Evolutionary conservation across 2,888 invertebrate genomes (phyloP).

Genomic region (Aporophyla lueneburgensis): DNA sequence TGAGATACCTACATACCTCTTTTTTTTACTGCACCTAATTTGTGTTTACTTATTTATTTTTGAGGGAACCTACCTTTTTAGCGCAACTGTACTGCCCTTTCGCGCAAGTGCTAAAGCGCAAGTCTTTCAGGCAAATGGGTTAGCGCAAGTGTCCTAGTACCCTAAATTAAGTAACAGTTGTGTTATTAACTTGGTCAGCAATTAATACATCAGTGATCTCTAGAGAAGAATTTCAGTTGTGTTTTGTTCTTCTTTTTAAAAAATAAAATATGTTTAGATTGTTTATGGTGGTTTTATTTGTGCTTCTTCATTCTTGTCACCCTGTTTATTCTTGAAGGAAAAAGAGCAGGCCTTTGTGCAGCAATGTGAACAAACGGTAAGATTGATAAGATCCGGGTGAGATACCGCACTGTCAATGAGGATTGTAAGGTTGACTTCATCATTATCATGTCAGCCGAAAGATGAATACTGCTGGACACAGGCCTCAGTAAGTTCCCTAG

Average conservation of each 20-base stretch:
- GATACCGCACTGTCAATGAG: background rate
- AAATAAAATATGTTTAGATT: constrained; percentile 20
- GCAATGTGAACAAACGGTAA: background rate
- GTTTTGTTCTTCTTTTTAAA: background rate
- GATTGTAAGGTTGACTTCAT: background rate
- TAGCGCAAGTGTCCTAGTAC: too few species aligned
- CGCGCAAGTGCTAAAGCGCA: too few species aligned
- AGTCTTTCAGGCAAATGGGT: too few species aligned
- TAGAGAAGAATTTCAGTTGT: constrained; percentile 21
- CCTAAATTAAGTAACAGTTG: background rate
- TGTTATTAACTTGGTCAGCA: constrained; percentile 19
- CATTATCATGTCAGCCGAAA: too few species aligned
- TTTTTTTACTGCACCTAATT: too few species aligned
- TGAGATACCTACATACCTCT: too few species aligned
- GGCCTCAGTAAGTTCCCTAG: too few species aligned
- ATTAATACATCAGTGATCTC: constrained; percentile 48
- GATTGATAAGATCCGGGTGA: background rate
- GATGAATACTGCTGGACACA: too few species aligned
- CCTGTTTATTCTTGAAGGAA: constrained; percentile 5
- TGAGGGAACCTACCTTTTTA: too few species aligned
- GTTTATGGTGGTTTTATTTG: constrained; percentile 34
- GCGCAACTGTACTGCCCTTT: too few species aligned
- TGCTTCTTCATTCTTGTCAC: background rate
- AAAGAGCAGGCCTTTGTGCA: background rate
- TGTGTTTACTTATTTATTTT: too few species aligned